Percentiles rank a stretch among this genome's conserved stretches.
These are phyloP conservation scores for Drosophila arizonae DNA, from an alignment of 1,140 invertebrate species.

Conservation along the genomic window DNA sequence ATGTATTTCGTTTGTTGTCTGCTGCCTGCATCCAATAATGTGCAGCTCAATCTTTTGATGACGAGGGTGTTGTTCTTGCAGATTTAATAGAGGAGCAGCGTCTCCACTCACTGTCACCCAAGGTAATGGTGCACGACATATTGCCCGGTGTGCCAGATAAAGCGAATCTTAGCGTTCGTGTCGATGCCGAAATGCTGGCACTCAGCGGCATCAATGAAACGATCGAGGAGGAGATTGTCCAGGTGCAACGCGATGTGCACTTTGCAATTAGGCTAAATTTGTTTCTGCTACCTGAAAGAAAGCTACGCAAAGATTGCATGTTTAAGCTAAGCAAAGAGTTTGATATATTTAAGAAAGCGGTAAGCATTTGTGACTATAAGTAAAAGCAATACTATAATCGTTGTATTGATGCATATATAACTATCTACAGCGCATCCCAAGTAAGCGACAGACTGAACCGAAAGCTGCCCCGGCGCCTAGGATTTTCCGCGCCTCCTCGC, in stretches of 20 bases:
- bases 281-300: slow-evolving; percentile 27
- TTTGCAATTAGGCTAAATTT: slow-evolving; percentile 42
- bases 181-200: slow-evolving; percentile 42
- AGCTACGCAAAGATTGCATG: slow-evolving; percentile 18
- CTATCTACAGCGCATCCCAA: slow-evolving; percentile 34
- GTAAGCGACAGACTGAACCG: slow-evolving; percentile 5
- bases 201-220: slow-evolving; percentile 26
- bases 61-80: slow-evolving; percentile 77
- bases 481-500: not conserved
- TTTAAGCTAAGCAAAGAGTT: slow-evolving; percentile 51
- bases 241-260: slow-evolving; percentile 36
- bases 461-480: not conserved
- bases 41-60: slow-evolving; percentile 70
- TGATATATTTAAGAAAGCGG: slow-evolving; percentile 45
- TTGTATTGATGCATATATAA: not conserved
- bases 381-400: not conserved
- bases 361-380: slow-evolving; percentile 16
- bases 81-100: slow-evolving; percentile 59
- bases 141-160: slow-evolving; percentile 50
- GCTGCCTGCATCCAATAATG: slow-evolving; percentile 45
- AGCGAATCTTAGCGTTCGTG: slow-evolving; percentile 37
- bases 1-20: slow-evolving; percentile 47
- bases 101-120: slow-evolving; percentile 42
- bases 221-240: slow-evolving; percentile 33
- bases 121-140: slow-evolving; percentile 53